A percentile compares a stretch with the other conserved stretches of the same genome.
Conservation (phyloP, 2,113 vertebrate genomes). For the Poecile atricapillus region DNA sequence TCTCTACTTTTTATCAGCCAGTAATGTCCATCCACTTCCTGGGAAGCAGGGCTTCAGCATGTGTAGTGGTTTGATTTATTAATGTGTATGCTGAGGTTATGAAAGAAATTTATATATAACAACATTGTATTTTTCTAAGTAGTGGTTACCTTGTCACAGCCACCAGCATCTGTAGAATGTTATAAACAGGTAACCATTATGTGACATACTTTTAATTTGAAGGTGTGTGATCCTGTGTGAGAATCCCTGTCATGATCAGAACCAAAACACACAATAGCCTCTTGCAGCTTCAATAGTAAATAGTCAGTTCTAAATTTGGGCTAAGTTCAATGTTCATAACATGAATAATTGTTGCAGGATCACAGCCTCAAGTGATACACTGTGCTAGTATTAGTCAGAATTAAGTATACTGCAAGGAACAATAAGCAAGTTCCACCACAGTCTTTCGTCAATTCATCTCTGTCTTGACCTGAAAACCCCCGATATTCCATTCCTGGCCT, state of each 20-base stretch:
- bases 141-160: not conserved
- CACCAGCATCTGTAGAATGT: not conserved
- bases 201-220: not conserved
- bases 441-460: not conserved
- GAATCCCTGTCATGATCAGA: not conserved
- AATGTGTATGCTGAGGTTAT: not conserved
- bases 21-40: fast-evolving
- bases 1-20: not conserved
- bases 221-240: not conserved
- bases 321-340: not conserved
- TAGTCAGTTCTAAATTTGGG: not conserved
- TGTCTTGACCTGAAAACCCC: not conserved
- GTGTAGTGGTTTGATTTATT: not conserved
- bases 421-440: not conserved
- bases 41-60: not conserved
- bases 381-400: not conserved
- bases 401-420: not conserved
- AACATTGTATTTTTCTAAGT: not conserved
- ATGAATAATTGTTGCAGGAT: not conserved
- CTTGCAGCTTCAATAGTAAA: not conserved
- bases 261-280: not conserved
- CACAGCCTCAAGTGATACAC: not conserved
- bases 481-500: not conserved
- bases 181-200: not conserved
- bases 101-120: not conserved